phyloP scores from a whole-genome alignment of 30 jellyfish, hydroid and myxozoan genomes.

The Nemopilema nomurai region DNA sequence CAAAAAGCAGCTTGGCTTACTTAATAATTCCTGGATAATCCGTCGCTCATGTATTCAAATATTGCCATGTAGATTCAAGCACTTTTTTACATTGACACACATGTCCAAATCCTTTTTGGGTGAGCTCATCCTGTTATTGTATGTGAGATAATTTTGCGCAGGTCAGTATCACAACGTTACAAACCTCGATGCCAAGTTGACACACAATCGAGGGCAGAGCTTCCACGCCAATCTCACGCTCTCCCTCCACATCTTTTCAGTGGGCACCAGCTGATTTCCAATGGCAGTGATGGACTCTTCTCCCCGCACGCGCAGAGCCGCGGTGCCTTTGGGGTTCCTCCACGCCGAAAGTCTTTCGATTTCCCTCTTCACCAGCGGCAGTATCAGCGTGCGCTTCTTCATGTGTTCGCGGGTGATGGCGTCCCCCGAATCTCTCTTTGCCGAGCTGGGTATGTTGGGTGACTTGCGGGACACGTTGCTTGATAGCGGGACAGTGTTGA shows the following conservation, averaged over 20 bases:
- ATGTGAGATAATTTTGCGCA: neutral
- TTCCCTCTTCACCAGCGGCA: conserved; percentile 87
- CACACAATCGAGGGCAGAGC: conserved; percentile 86
- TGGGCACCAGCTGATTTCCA: conserved; percentile 82
- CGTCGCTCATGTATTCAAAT: too few species aligned
- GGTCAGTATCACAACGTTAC: neutral
- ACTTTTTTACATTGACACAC: too few species aligned
- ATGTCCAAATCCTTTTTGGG: too few species aligned
- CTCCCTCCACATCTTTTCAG: conserved; percentile 95
- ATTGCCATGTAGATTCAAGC: too few species aligned
- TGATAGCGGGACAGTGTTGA: conserved; percentile 74
- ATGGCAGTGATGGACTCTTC: conserved; percentile 86
- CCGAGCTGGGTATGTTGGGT: conserved; percentile 26
- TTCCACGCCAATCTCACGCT: conserved; percentile 93
- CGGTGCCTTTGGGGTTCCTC: conserved; percentile 88
- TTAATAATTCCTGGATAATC: too few species aligned
- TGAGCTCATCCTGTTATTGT: too few species aligned
- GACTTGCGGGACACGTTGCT: conserved; percentile 71
- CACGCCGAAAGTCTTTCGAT: conserved; percentile 93
- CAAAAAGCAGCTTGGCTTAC: too few species aligned
- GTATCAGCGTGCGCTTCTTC: conserved; percentile 82
- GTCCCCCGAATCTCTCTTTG: conserved; percentile 75
- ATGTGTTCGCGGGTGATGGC: conserved; percentile 84
- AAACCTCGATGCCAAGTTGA: conserved; percentile 83
- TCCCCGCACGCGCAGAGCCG: conserved; percentile 72